Evolutionary conservation across 2,797 vertebrate species (phyloP).

Genomic region (Eptatretus atami): DNA sequence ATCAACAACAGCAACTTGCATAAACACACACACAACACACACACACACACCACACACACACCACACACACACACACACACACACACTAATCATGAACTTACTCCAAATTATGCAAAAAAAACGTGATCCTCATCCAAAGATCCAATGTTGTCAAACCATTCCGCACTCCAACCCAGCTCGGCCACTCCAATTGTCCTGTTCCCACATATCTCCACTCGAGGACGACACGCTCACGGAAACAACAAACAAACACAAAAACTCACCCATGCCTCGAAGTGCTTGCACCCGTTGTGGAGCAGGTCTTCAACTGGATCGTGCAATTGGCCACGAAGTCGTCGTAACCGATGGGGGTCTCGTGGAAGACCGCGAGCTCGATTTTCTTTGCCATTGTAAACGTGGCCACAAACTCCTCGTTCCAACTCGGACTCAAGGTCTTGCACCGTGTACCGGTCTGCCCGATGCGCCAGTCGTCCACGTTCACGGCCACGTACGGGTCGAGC

Average conservation of each 20-base stretch:
- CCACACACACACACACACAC: too few species aligned
- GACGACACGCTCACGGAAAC: too few species aligned
- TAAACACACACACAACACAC: too few species aligned
- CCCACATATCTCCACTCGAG: too few species aligned
- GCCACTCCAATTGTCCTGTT: too few species aligned
- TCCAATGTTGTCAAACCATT: too few species aligned
- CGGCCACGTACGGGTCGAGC: conserved; percentile 87
- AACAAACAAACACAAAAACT: conserved; percentile 12
- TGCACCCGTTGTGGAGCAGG: conserved; percentile 60
- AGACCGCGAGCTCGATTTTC: conserved; percentile 85
- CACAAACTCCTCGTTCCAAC: conserved; percentile 93
- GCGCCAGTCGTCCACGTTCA: conserved; percentile 82
- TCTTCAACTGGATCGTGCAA: conserved; percentile 86
- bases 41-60: too few species aligned
- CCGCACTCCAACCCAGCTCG: too few species aligned
- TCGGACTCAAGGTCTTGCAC: conserved; percentile 81
- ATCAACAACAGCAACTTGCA: too few species aligned
- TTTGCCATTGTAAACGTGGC: conserved; percentile 65
- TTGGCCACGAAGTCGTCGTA: conserved; percentile 98
- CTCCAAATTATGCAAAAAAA: too few species aligned
- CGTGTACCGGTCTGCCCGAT: conserved; percentile 89
- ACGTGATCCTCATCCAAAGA: too few species aligned
- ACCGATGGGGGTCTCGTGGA: conserved; percentile 90
- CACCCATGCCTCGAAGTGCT: conserved; percentile 87
- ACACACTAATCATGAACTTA: too few species aligned